Base-by-base conservation (phyloP, 2,113 vertebrate species). In the Phaethon lepturus region DNA sequence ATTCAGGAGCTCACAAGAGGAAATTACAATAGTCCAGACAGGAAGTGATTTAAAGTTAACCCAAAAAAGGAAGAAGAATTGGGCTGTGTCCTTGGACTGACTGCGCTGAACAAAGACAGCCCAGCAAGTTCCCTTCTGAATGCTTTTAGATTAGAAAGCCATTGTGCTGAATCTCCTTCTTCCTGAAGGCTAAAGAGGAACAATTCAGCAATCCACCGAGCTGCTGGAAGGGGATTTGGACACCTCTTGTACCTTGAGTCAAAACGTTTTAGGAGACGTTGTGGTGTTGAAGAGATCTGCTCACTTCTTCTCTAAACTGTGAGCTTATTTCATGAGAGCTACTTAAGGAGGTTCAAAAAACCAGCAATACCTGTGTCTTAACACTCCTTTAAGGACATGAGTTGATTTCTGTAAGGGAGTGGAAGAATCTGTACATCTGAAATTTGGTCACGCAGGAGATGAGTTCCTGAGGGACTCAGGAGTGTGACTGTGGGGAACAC, bases 161-260 rank as follows among this genome's bases (percentile, higher is more conserved):
- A 0, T 19, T 2, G 60, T 8, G 49, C 7, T 3, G 31, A 50
- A 68, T 7, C 35, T 38, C 64, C 62, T 13, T 31, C 17, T 40
- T 72, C 66, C 42, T 20, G 7, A 17, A 33, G 19, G 23, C 50
- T 25, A 73, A 11, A 6, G 69, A 24, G 78, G 62, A 76, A 5
- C 18, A 11, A 0, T 6, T 59, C 9, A 0, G 42, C 59, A 20
- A 1, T 9, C 31, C 17, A 0, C 1, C 7, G 2, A 11, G 58
- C 6, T 35, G 19, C 3, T 26, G 33, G 75, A 45, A 55, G 45
- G 82, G 40, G n/a, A 4, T 26, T 33, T 12, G 25, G 40, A 15
- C 62, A 1, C 52, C 68, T 59, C 47, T 20, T 3, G 23, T 40
- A 5, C 50, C 40, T 44, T 11, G 62, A 49, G 38, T 8, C 7